Percentiles rank a stretch among this genome's conserved stretches.
Conservation (phyloP, 2,888 invertebrate genomes). For the Dinocampus coccinellae region DNA sequence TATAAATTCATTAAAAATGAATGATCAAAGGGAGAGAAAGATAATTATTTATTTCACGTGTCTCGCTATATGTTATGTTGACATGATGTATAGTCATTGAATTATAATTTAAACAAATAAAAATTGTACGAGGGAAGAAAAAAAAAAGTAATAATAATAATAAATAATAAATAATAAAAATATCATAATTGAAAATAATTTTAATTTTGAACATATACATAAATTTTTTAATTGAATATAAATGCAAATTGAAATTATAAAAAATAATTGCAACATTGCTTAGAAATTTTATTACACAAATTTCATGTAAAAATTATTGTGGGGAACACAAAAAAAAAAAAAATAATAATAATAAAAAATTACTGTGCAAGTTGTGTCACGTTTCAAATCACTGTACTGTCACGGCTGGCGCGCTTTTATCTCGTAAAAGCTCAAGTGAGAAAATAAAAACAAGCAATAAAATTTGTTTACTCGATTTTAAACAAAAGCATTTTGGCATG, state of each 20-base stretch:
- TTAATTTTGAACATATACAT: background rate
- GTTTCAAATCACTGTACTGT: conserved; percentile 6
- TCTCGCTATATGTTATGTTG: background rate
- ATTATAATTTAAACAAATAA: background rate
- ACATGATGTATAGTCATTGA: background rate
- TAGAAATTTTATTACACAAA: background rate
- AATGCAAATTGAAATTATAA: too few relatives aligned
- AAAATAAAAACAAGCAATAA: background rate
- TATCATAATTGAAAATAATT: background rate
- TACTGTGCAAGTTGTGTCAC: background rate
- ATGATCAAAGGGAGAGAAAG: background rate
- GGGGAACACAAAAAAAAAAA: too few relatives aligned
- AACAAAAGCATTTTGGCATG: background rate
- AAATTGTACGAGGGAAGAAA: background rate
- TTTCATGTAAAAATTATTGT: conserved; percentile 4
- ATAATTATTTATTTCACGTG: background rate
- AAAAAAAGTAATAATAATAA: too few relatives aligned
- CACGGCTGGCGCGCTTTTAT: conserved; percentile 7
- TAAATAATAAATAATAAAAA: too few relatives aligned
- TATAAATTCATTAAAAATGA: background rate
- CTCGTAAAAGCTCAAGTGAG: conserved; percentile 8
- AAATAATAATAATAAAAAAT: too few relatives aligned
- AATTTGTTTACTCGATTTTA: conserved; percentile 12
- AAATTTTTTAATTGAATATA: background rate
- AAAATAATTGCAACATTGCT: conserved; percentile 4